Evolutionary conservation across 2,888 invertebrate species (phyloP), one percentile per base, ranked within the genome.

Genomic region (Zootermopsis nevadensis): DNA sequence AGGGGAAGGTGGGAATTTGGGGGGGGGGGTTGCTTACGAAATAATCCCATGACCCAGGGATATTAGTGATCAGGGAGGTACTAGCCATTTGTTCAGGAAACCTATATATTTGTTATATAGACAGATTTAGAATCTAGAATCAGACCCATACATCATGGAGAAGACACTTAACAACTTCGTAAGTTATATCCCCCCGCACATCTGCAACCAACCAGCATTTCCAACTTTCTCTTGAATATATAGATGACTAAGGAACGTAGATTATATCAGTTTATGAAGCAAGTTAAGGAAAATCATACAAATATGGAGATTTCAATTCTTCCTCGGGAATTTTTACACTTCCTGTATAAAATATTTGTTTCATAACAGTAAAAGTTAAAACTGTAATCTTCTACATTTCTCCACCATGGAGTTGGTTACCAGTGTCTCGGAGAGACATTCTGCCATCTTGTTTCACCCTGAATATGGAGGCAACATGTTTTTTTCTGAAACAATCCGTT

Each of bases 81-180:
- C 19, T 69, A 69, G 69, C 19, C 69, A 33, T 69, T 69, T 69
- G 69, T 69, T 31, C 69, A 33, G 69, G 69, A 69, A 27, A 1
- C 33, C 69, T 69, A 69, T 69, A 33, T 31, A 69, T 69, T 33
- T 69, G 33, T 31, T 33, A 69, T 31, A 33, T 24, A 69, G 31
- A 33, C 12, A 69, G 15, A 69, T 69, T 69, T 69, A 33, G 33
- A 7, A 60, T 60, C n/a, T 6, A 27, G 7, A n/a, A 60, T 60
- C 60, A 27, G 12, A 15, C 19, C 33, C 6, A 69, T 69, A 33
- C 33, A 33, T 69, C 33, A 69, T 69, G 19, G 2, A 33, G 33
- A 33, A 69, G 69, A 69, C 69, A 3, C 33, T 69, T 8, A 69
- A 69, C 69, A 4, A 15, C 67, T 2, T 33, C 8, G 27, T 19